Conservation (phyloP, 2,888 invertebrate genomes). For the Drosophila leonis region DNA sequence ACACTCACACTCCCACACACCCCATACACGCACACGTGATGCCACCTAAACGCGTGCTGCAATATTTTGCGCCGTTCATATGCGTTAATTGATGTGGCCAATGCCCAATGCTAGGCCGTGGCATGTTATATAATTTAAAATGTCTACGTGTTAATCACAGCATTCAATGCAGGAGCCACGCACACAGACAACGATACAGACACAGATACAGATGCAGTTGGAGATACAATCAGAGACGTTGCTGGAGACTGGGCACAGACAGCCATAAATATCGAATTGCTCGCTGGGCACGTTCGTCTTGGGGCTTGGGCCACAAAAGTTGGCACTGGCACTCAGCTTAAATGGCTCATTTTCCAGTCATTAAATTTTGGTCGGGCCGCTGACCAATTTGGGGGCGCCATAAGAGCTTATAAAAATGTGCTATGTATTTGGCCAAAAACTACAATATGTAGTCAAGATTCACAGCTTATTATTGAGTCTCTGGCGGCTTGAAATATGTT, state of each 20-base stretch:
- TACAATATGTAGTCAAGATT: constrained; percentile 54
- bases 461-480: constrained; percentile 76
- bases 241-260: constrained; percentile 48
- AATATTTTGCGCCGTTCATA: constrained; percentile 51
- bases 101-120: constrained; percentile 35
- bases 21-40: constrained; percentile 14
- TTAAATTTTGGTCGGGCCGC: constrained; percentile 68
- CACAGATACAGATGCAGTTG: constrained; percentile 20
- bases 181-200: constrained; percentile 34
- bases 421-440: constrained; percentile 31
- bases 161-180: constrained; percentile 70
- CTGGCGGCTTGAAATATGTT: constrained; percentile 74
- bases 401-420: constrained; percentile 57
- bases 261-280: constrained; percentile 67
- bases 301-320: constrained; percentile 14
- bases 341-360: constrained; percentile 82
- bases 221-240: constrained; percentile 32
- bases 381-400: constrained; percentile 75
- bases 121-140: constrained; percentile 71
- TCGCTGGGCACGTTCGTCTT: constrained; percentile 65
- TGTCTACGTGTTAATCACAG: constrained; percentile 80
- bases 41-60: constrained; percentile 47
- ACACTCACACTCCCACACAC: constrained; percentile 4
- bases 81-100: constrained; percentile 74
- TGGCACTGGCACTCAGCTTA: constrained; percentile 71